phyloP scores from a whole-genome alignment of 2,888 invertebrate genomes.

The Lycia hirtaria region DNA sequence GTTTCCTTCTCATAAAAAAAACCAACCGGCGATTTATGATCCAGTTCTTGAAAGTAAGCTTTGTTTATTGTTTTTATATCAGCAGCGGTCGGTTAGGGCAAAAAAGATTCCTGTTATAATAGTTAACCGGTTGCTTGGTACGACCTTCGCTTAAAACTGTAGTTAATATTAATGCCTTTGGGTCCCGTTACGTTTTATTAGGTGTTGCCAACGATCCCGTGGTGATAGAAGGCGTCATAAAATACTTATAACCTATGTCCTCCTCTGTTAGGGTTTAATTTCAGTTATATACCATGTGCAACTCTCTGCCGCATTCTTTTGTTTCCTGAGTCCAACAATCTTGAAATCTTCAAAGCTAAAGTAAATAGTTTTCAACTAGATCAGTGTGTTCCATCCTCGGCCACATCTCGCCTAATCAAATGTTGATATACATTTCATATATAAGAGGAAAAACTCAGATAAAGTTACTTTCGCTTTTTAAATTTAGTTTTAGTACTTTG shows the following conservation, averaged over 20 bases:
- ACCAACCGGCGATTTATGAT: conserved; percentile 43
- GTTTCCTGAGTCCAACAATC: too few relatives aligned
- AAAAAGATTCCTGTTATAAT: conserved; percentile 64
- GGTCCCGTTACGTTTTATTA: conserved; percentile 44
- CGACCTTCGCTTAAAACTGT: conserved; percentile 60
- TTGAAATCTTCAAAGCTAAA: too few relatives aligned
- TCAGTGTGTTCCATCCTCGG: too few relatives aligned
- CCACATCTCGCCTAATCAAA: too few relatives aligned
- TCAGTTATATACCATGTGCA: too few relatives aligned
- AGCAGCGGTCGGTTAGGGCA: conserved; percentile 45
- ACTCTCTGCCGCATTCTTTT: too few relatives aligned
- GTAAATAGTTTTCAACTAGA: too few relatives aligned
- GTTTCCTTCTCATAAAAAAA: conserved; percentile 43
- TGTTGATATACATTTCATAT: too few relatives aligned
- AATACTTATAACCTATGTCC: too few relatives aligned
- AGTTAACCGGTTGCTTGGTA: conserved; percentile 57
- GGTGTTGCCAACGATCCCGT: conserved; percentile 13
- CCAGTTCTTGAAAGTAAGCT: conserved; percentile 57
- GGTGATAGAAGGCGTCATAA: conserved; percentile 1
- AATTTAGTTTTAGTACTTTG: neutral
- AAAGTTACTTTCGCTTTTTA: too few relatives aligned
- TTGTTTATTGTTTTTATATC: conserved; percentile 69
- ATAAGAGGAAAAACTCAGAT: too few relatives aligned
- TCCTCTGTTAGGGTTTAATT: too few relatives aligned
- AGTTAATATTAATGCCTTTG: conserved; percentile 42